Base-by-base conservation (phyloP, 2,888 invertebrate species). In the Laothoe populi region DNA sequence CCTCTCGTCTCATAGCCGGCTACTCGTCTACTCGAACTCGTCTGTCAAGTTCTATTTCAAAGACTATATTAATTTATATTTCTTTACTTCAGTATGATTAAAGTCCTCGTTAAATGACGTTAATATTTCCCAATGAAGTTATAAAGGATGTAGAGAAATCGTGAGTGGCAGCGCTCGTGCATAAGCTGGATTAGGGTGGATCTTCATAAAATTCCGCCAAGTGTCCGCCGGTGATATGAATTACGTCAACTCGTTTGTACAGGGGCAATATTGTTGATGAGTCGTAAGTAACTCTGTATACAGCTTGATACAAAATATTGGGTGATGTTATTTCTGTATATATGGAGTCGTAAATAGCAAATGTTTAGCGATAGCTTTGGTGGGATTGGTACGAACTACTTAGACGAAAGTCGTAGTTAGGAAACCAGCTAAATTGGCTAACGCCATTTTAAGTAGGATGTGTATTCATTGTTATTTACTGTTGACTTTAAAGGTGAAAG, bases 181-280 rank as follows among this genome's bases (percentile, higher is more conserved):
- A 53, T 23, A 45, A 63, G 53, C 60, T 45, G 21, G 42, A 31
- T 75, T 71, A 70, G 67, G 68, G 73, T 66, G 76, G 73, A 75
- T 79, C 77, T 81, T 81, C 83, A 86, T 86, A 82, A 86, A 86
- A 86, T 83, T 82, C 81, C 75, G 65, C 66, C 76, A 75, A 82
- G 79, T 81, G 81, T 79, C 81, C 79, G 72, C 75, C 71, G 68
- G 65, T 77, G 77, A 74, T 72, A 74, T 72, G 75, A 81, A 75
- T 84, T 79, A 74, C 75, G 77, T 73, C 81, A 82, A 83, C 79
- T 85, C 79, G 78, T 83, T 82, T 78, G 77, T 78, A 77, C 79
- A 74, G 73, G 66, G 66, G 78, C 75, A 77, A 82, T 75, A 76
- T 76, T 67, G 76, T 75, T 83, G 78, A 84, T 81, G 78, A 79